Evolutionary conservation across 2,888 invertebrate species (phyloP).

Genomic region (Andricus curvator): DNA sequence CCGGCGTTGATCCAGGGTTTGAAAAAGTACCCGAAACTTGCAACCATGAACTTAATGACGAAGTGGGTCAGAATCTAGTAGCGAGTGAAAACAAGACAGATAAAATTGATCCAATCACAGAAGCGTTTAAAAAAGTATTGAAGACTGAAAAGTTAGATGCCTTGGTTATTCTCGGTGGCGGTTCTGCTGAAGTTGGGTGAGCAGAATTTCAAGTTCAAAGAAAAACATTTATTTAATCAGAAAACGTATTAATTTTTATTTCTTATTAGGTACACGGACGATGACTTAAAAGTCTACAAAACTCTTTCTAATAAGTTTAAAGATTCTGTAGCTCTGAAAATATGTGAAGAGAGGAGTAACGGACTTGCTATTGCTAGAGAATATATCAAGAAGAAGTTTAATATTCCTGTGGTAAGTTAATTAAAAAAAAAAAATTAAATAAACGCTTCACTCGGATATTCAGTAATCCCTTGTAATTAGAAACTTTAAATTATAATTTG

Average conservation of each 20-base stretch:
- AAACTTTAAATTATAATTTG: too few species aligned
- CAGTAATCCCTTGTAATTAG: too few species aligned
- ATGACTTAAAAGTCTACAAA: constrained; percentile 76
- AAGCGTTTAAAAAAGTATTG: constrained; percentile 84
- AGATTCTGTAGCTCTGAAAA: constrained; percentile 79
- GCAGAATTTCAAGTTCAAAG: constrained; percentile 48
- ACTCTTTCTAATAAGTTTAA: constrained; percentile 66
- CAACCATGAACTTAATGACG: constrained; percentile 79
- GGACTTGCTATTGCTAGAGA: constrained; percentile 65
- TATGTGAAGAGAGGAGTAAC: constrained; percentile 64
- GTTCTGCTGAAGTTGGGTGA: constrained; percentile 83
- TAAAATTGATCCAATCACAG: constrained; percentile 79
- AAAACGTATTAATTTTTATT: constrained; percentile 4
- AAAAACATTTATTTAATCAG: background rate
- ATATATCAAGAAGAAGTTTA: constrained; percentile 82
- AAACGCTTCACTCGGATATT: constrained; percentile 35
- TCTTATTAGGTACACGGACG: constrained; percentile 80
- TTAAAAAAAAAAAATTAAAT: constrained; percentile 3
- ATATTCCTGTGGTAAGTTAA: constrained; percentile 81
- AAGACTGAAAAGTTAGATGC: constrained; percentile 85
- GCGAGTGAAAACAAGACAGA: constrained; percentile 78
- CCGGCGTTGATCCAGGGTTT: constrained; percentile 83
- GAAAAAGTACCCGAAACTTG: constrained; percentile 78
- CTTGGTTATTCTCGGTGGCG: constrained; percentile 87
- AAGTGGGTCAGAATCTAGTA: constrained; percentile 85